Evolutionary conservation across 2,113 vertebrate species (phyloP).

Genomic region (Cercocebus atys): DNA sequence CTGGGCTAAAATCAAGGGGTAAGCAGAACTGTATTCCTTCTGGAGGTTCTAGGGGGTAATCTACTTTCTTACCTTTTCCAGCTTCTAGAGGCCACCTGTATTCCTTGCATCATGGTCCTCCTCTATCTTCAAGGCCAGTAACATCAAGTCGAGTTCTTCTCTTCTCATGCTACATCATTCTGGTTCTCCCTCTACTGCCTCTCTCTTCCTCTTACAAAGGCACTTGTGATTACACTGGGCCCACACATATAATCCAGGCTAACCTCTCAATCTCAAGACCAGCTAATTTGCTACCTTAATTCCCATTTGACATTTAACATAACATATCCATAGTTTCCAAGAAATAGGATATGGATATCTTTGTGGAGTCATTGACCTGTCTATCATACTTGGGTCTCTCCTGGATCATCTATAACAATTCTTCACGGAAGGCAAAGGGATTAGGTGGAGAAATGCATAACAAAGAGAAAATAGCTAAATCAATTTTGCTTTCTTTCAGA

Average conservation of each 20-base stretch:
- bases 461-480: neutral
- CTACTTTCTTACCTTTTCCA: neutral
- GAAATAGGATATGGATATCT: neutral
- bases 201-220: neutral
- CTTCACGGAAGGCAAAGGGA: neutral
- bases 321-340: neutral
- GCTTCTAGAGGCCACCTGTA: neutral
- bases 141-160: neutral
- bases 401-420: neutral
- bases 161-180: constrained; percentile 12
- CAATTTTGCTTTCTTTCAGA: neutral
- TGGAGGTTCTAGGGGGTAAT: neutral
- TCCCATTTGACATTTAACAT: neutral
- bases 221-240: neutral
- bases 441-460: neutral
- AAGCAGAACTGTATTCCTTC: neutral
- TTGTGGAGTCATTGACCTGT: neutral
- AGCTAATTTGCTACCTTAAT: neutral
- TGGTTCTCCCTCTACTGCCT: neutral
- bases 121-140: neutral
- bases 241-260: neutral
- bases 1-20: neutral
- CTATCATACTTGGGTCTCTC: neutral
- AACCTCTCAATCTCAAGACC: neutral
- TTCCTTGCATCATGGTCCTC: neutral